phyloP scores from a whole-genome alignment of 1,140 invertebrate genomes.

The Bombus haemorrhoidalis region DNA sequence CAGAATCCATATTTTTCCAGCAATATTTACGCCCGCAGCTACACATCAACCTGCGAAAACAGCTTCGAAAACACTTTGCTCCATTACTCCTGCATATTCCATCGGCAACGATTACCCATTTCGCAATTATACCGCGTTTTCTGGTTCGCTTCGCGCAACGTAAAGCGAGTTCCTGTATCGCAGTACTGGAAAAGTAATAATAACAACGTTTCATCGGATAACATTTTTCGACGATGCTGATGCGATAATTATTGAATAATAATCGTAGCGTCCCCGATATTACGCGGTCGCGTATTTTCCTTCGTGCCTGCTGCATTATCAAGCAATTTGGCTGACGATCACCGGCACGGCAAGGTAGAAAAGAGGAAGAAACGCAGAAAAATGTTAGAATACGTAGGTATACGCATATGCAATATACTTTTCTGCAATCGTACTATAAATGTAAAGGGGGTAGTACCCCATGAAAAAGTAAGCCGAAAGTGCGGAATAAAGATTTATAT shows the following conservation, averaged over 20 bases:
- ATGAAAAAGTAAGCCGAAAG: no score
- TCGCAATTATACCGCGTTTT: constrained; percentile 1
- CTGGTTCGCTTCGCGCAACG: neutral
- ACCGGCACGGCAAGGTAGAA: no score
- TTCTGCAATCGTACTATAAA: neutral
- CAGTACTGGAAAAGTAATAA: constrained; percentile 3
- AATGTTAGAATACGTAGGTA: neutral
- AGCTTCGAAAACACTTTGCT: constrained; percentile 1
- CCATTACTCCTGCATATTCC: neutral
- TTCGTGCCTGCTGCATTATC: neutral
- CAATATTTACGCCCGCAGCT: neutral
- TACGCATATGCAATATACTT: neutral
- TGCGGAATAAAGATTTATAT: no score
- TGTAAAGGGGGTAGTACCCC: no score
- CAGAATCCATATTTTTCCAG: neutral
- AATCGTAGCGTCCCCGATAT: neutral
- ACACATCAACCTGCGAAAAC: neutral
- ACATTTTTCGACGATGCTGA: constrained; percentile 3
- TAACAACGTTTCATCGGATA: neutral
- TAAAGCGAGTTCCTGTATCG: neutral
- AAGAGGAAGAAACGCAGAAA: neutral
- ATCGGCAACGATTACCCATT: constrained; percentile 9
- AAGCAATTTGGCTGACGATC: neutral
- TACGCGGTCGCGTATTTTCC: neutral
- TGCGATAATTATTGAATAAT: constrained; percentile 24